Base-by-base conservation (phyloP, 2,113 vertebrate species). In the Aldabrachelys gigantea region DNA sequence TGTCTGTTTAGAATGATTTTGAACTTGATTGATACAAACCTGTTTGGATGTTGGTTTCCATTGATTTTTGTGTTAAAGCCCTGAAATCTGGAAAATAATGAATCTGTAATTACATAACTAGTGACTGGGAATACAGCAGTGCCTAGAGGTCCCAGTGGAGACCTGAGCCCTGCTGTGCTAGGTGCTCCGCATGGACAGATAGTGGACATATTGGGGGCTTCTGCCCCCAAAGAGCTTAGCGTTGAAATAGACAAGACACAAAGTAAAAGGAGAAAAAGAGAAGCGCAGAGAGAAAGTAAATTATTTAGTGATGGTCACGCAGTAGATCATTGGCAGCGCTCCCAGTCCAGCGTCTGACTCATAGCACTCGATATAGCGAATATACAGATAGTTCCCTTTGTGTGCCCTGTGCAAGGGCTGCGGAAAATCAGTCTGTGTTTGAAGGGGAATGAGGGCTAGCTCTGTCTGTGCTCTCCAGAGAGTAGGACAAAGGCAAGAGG, bases 1-100 rank as follows among this genome's bases (percentile, higher is more conserved):
- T 91, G 24, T 44, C 14, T n/a, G 1, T 1, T 0, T 50, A 19
- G 13, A 6, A n/a, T 41, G 53, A 22, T 54, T 62, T 31, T 29
- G 10, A 57, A 27, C 12, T 57, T 57, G 56, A 57, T 57, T 27
- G 29, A 62, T 62, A 62, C 59, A 31, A 31, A 62, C 14, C 59
- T 62, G 59, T 16, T 31, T 59, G 57, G 57, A 31, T 27, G 6
- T 59, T 62, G 13, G 59, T 62, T 31, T 62, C 59, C 6, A 62
- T 29, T 31, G 59, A 62, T 62, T 62, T 62, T 62, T 14, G 29
- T 62, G 14, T 3, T 31, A 14, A 62, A 31, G 13, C 62, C 35
- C 62, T 16, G 31, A 16, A 65, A 65, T 31, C 62, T 65, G 62
- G 31, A 65, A 65, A 65, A 65, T 16, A 65, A 35, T 35, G 4